Base-by-base conservation (phyloP, 2,797 vertebrate genomes). In the Enteromius thamalakanensis region DNA sequence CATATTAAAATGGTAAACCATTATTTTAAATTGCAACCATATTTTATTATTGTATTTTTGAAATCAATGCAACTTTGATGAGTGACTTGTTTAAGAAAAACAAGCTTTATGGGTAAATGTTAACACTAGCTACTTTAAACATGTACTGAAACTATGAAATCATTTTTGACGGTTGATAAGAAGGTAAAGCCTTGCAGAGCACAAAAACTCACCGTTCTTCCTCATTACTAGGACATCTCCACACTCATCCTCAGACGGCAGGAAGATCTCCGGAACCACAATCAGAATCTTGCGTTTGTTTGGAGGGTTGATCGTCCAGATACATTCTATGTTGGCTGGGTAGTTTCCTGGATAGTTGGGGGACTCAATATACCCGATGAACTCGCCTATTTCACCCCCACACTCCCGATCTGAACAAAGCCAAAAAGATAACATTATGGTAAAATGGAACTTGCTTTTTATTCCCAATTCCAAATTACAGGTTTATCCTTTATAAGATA, bases 311-410 rank as follows among this genome's bases (percentile, higher is more conserved):
- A 99, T 99, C 92, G 97, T 98, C 98, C 98, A 99, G 51, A 96
- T 92, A 37, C 98, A 99, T 89, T 99, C 97, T 68, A 99, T 91
- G 0, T 97, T 97, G 26, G 97, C 97, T 0, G 98, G 98, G 88
- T 99, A 99, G 91, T 99, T 97, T 67, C 98, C 98, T 0, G 98
- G 98, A 89, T 98, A 99, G 95, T 99, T 99, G 74, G 98, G 98
- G 49, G 98, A 99, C 94, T 99, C 98, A 23, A 99, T 97, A 89
- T 98, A 99, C 82, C 98, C 98, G 21, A 97, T 99, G 92, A 96
- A 98, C 86, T 99, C 98, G 0, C 98, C 97, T 90, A 99, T 96
- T 92, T 99, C 97, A 23, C 98, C 98, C 4, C 98, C 98, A 37
- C 98, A 99, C 87, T 96, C 97, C 83, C 96, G 94, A 91, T 99